A percentile compares a stretch with the other conserved stretches of the same genome.
phyloP scores from a whole-genome alignment of 1,140 invertebrate genomes.

The Ectropis grisescens region DNA sequence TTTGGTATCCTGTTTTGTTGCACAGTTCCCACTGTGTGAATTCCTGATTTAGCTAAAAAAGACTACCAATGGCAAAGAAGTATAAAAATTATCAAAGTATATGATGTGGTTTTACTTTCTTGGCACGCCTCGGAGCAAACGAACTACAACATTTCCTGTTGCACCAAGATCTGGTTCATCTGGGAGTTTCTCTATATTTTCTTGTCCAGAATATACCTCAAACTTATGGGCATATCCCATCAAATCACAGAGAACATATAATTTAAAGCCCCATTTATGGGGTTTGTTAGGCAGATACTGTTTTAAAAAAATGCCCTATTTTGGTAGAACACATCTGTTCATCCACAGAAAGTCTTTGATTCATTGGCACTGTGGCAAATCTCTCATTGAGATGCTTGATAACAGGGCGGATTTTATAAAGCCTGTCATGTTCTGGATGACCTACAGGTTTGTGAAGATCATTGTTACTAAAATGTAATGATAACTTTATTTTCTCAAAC shows the following conservation, averaged over 20 bases:
- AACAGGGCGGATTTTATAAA: constrained; percentile 41
- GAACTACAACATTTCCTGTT: constrained; percentile 22
- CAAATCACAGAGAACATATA: constrained; percentile 29
- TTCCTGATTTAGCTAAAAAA: constrained; percentile 19
- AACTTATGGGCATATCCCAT: constrained; percentile 18
- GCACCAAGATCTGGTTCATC: constrained; percentile 24
- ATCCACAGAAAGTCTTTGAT: constrained; percentile 26
- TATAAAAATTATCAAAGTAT: constrained; percentile 25
- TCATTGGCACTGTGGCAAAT: constrained; percentile 33
- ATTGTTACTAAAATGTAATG: constrained; percentile 33
- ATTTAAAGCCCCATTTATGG: too few species aligned
- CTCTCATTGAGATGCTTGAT: constrained; percentile 37
- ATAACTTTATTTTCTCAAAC: constrained; percentile 33
- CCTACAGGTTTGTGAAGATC: constrained; percentile 25
- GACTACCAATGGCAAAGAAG: constrained; percentile 18
- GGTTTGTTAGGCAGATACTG: constrained; percentile 26
- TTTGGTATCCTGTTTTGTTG: constrained; percentile 20
- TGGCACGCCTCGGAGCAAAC: constrained; percentile 20
- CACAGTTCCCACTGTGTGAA: constrained; percentile 18
- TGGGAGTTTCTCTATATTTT: constrained; percentile 12
- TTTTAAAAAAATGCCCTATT: constrained; percentile 20
- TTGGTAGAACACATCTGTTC: too few species aligned
- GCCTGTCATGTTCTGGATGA: constrained; percentile 34
- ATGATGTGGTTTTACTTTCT: constrained; percentile 13
- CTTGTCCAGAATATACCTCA: constrained; percentile 19